Conservation (phyloP, 1,140 invertebrate species). For the Brevipalpus yothersi region DNA sequence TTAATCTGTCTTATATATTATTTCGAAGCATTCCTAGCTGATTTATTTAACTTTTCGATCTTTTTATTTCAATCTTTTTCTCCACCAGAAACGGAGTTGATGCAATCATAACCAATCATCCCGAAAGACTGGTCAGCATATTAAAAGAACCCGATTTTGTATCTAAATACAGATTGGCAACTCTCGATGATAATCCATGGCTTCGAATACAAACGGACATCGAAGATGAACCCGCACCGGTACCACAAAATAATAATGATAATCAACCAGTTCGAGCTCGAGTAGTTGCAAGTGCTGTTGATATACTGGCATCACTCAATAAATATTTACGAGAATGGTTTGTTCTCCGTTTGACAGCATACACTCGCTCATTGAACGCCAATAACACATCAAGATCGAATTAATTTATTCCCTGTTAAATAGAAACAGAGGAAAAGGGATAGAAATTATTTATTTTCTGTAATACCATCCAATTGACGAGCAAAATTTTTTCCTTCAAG, state of each 20-base stretch:
- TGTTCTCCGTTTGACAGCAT: background rate
- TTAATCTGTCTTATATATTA: too few relatives aligned
- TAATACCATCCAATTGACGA: too few relatives aligned
- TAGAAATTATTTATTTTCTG: too few relatives aligned
- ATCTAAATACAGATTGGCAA: constrained; percentile 8
- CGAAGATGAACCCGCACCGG: background rate
- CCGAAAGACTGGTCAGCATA: constrained; percentile 9
- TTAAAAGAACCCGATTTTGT: constrained; percentile 11
- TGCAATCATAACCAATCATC: constrained; percentile 14
- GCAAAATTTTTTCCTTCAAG: too few relatives aligned
- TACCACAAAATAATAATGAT: too few relatives aligned
- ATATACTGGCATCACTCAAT: constrained; percentile 7
- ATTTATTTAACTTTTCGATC: background rate
- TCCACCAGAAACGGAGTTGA: constrained; percentile 7
- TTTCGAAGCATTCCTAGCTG: background rate
- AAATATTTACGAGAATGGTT: constrained; percentile 6
- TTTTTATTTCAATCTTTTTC: background rate
- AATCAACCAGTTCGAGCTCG: background rate
- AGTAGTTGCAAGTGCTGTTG: background rate
- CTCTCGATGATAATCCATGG: constrained; percentile 11
- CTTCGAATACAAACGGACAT: background rate
- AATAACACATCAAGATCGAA: background rate
- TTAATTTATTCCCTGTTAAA: background rate
- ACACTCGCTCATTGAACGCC: background rate
- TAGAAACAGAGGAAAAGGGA: too few relatives aligned